Base-by-base conservation (phyloP, 2,113 vertebrate genomes). In the Turdus rufiventris region DNA sequence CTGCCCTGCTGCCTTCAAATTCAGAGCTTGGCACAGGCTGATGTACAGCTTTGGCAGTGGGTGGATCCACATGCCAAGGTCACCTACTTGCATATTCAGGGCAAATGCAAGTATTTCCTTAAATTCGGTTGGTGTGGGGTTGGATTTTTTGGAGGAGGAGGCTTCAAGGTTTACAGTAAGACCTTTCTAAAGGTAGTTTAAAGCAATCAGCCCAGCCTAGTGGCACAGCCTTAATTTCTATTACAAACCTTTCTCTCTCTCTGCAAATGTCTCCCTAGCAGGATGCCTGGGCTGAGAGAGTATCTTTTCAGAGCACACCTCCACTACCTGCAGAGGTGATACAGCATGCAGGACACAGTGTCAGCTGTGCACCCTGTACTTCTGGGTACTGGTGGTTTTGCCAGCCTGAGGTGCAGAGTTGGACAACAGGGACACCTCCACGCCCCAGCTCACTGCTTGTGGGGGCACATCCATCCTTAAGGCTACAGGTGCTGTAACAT, bases 51-150 rank as follows among this genome's bases (percentile, higher is more conserved):
- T 72, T 95, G 54, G 50, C 62, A 5, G 26, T 65, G 38, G 25
- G 9, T 58, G 20, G 14, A 13, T 79, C 25, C 19, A 4, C 34
- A 8, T 88, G 29, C 45, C 20, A 38, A 12, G 18, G 70, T 78
- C 83, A 50, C 34, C 28, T 70, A 14, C 4, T 4, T 25, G 18
- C 0, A 0, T 40, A 19, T 2, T 33, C 34, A 73, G 29, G 42
- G 26, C 26, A 85, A 48, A 54, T 60, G 17, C 16, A 25, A 71
- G 36, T 43, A 4, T 60, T 78, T 74, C 68, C 29, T 72, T 79
- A 20, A 75, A 57, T n/a, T 24, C 38, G 7, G 6, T 57, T 60
- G 20, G 47, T 77, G 9, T 48, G 7, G 28, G 15, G 2, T 31
- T 67, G 9, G 5, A 1, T 21, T 67, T 40, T 63, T 54, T 67